Evolutionary conservation across 2,888 invertebrate species (phyloP).

Genomic region (Diarsia mendica): DNA sequence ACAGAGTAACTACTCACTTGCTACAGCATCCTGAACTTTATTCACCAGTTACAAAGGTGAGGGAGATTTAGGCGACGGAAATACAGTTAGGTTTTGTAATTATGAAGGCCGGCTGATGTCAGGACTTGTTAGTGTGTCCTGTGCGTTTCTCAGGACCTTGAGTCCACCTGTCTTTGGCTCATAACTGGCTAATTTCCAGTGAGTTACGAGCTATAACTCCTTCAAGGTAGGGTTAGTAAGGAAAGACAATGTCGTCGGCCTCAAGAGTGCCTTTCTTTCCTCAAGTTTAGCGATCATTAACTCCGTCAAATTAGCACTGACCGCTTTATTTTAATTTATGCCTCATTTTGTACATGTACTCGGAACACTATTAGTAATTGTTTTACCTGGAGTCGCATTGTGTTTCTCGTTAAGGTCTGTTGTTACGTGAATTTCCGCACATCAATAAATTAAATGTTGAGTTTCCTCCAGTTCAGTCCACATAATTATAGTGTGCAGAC

Average conservation of each 20-base stretch:
- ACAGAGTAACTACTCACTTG: conserved; percentile 34
- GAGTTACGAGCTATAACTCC: conserved; percentile 46
- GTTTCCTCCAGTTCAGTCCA: conserved; percentile 23
- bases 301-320: conserved; percentile 40
- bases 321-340: conserved; percentile 42
- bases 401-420: conserved; percentile 23
- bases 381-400: conserved; percentile 30
- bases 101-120: conserved; percentile 69
- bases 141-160: conserved; percentile 68
- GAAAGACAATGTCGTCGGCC: conserved; percentile 42
- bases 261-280: conserved; percentile 44
- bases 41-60: neutral
- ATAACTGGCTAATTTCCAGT: conserved; percentile 63
- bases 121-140: conserved; percentile 70
- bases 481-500: too few relatives aligned
- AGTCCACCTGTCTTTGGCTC: conserved; percentile 61
- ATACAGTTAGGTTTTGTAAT: conserved; percentile 26
- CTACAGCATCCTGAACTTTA: conserved; percentile 58
- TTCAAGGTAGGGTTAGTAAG: conserved; percentile 50
- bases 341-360: conserved; percentile 32
- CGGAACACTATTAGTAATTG: conserved; percentile 40
- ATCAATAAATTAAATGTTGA: neutral
- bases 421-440: conserved; percentile 20
- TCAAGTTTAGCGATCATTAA: conserved; percentile 28
- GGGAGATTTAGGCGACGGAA: neutral